Conservation (phyloP, 2,888 invertebrate genomes). For the Autographa gamma region DNA sequence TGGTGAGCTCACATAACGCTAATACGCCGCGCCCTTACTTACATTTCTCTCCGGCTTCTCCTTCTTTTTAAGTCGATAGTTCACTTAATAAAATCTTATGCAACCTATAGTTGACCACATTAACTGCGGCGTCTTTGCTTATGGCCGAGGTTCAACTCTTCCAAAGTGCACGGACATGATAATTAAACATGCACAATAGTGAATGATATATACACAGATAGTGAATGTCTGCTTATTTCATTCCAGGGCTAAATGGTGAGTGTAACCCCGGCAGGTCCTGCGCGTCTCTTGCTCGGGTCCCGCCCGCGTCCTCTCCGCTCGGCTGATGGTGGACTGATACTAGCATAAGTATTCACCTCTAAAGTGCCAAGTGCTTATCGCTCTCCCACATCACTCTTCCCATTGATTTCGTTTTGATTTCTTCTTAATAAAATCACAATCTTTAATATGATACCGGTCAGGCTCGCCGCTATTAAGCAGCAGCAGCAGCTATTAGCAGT, state of each 20-base stretch:
- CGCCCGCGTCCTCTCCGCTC: not conserved
- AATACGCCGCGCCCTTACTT: no score
- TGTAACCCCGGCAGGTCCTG: constrained; percentile 18
- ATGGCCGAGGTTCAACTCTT: no score
- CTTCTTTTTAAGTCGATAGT: no score
- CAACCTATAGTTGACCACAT: not conserved
- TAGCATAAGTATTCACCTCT: not conserved
- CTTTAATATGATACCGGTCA: no score
- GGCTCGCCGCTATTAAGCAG: no score
- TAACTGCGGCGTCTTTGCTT: no score
- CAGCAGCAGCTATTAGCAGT: no score
- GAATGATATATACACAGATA: not conserved
- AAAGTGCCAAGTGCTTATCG: not conserved
- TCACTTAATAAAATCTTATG: not conserved
- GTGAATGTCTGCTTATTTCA: constrained; percentile 54
- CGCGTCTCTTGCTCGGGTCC: not conserved
- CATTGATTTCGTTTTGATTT: no score
- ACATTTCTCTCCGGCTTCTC: no score
- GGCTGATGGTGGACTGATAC: not conserved
- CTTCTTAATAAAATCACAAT: no score
- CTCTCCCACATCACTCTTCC: no score
- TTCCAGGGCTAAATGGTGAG: constrained; percentile 86
- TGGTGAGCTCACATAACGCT: constrained; percentile 77
- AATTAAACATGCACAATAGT: not conserved
- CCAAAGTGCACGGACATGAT: no score